Evolutionary conservation across 2,888 invertebrate genomes (phyloP).

Genomic region (Lasius fuliginosus): DNA sequence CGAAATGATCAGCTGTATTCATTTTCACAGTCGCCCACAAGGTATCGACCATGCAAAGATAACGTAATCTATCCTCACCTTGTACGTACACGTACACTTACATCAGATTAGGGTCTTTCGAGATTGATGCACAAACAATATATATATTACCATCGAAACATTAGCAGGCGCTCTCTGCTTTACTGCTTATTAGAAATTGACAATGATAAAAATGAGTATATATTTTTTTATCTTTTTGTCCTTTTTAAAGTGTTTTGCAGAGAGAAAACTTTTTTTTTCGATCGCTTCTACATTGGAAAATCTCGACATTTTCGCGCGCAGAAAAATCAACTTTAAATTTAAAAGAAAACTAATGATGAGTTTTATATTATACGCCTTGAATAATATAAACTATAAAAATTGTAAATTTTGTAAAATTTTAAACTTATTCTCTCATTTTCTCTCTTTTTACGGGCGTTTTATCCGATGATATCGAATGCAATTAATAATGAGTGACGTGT

Average conservation of each 20-base stretch:
- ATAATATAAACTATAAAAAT: not conserved
- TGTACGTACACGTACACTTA: constrained; percentile 13
- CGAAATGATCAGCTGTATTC: constrained; percentile 61
- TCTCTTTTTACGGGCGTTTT: not conserved
- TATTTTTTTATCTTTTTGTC: not conserved
- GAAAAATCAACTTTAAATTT: not conserved
- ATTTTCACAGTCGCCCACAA: constrained; percentile 66
- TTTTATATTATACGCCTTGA: not conserved
- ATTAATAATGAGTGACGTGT: not conserved
- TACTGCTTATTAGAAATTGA: not conserved
- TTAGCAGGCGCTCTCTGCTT: not conserved
- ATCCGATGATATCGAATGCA: not conserved
- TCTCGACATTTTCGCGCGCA: not conserved
- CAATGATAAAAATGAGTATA: not conserved
- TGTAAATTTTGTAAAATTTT: not conserved
- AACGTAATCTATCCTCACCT: not conserved
- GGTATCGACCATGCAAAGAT: constrained; percentile 39
- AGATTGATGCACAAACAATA: not conserved
- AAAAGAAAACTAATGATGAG: not conserved
- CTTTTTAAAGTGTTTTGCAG: not conserved
- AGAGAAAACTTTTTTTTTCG: not conserved
- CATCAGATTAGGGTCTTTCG: constrained; percentile 17
- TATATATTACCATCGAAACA: not conserved
- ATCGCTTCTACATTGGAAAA: not conserved
- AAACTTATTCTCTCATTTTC: not conserved